These are phyloP conservation scores for Globodera ellingtonae DNA, from an alignment of 1,140 invertebrate species.

Conservation along the genomic window DNA sequence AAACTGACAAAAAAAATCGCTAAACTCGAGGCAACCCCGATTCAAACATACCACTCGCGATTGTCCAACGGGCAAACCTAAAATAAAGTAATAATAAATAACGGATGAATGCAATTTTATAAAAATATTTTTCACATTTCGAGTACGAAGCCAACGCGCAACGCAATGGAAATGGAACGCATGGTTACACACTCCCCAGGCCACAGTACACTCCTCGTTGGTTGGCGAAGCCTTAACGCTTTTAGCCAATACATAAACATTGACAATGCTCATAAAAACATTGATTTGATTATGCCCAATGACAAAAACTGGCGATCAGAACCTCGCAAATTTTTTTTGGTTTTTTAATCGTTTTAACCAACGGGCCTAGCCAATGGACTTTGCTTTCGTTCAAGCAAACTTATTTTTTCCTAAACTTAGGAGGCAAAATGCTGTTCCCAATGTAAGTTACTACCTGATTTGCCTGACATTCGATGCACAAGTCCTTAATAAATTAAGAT, in stretches of 20 bases:
- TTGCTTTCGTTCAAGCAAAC: too few relatives aligned
- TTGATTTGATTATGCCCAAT: too few relatives aligned
- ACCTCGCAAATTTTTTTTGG: too few relatives aligned
- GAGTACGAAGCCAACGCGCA: constrained; percentile 95
- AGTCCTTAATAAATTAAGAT: constrained; percentile 69
- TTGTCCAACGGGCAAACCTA: constrained; percentile 94
- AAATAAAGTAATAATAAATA: not conserved
- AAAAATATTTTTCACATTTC: constrained; percentile 71
- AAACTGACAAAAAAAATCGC: constrained; percentile 66
- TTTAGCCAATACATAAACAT: too few relatives aligned
- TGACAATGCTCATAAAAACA: too few relatives aligned
- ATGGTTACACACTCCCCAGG: constrained; percentile 99
- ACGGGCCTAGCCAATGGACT: too few relatives aligned
- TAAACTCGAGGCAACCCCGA: too few relatives aligned
- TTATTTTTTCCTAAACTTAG: too few relatives aligned
- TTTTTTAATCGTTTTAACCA: too few relatives aligned
- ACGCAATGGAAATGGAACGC: constrained; percentile 99
- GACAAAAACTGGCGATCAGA: too few relatives aligned
- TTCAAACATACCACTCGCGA: constrained; percentile 85
- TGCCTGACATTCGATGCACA: constrained; percentile 99
- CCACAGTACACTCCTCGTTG: constrained; percentile 93
- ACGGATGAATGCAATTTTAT: not conserved
- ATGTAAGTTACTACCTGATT: constrained; percentile 74
- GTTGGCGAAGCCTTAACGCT: constrained; percentile 38
- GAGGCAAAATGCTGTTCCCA: too few relatives aligned